These are phyloP conservation scores for Spodoptera frugiperda DNA, from an alignment of 1,140 invertebrate genomes.

Conservation along the genomic window DNA sequence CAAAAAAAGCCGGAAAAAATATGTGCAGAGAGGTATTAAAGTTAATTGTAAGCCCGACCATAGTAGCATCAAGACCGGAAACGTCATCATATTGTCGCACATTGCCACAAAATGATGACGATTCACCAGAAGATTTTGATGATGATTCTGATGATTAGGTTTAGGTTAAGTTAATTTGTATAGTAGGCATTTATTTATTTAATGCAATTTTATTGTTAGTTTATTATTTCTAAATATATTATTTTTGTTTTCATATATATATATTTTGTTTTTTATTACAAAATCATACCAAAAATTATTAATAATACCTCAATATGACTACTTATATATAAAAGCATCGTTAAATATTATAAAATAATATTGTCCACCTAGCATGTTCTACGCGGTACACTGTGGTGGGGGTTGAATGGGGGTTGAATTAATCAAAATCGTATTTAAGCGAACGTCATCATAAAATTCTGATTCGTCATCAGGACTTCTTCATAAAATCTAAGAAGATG, in stretches of 20 bases:
- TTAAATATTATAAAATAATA: slow-evolving; percentile 16
- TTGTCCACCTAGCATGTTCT: slow-evolving; percentile 22
- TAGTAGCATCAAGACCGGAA: slow-evolving; percentile 17
- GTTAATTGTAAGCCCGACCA: slow-evolving; percentile 12
- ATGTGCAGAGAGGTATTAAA: slow-evolving; percentile 20
- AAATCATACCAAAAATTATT: slow-evolving; percentile 21
- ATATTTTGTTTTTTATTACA: slow-evolving; percentile 16
- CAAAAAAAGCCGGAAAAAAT: slow-evolving; percentile 1
- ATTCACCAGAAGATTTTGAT: background rate
- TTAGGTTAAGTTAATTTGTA: background rate
- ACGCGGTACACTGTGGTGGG: slow-evolving; percentile 15
- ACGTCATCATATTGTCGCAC: slow-evolving; percentile 19
- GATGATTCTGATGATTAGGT: background rate
- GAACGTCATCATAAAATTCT: too few species aligned
- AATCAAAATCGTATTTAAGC: too few species aligned
- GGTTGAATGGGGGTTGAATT: too few species aligned
- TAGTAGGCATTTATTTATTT: background rate
- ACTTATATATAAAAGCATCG: slow-evolving; percentile 21
- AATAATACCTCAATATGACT: slow-evolving; percentile 21
- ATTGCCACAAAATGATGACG: slow-evolving; percentile 20
- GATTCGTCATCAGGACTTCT: too few species aligned
- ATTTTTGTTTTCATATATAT: background rate
- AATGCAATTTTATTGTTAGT: too few species aligned
- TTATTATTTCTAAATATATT: background rate
- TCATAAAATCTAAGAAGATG: too few species aligned